Evolutionary conservation across 2,113 vertebrate species (phyloP).

Genomic region (Synodontis membranacea): DNA sequence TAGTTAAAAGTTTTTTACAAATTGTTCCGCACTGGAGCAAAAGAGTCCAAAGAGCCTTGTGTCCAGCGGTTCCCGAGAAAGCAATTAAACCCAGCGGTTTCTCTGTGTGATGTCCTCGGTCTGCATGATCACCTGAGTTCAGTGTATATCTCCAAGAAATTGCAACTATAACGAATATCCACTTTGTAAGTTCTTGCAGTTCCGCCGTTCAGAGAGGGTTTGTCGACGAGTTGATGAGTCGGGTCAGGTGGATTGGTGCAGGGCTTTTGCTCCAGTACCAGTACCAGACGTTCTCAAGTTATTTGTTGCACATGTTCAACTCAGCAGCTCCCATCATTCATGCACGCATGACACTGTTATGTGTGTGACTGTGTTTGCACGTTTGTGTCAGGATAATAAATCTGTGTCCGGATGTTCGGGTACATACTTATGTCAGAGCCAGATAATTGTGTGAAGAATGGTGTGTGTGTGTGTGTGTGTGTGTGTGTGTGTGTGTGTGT

Average conservation of each 20-base stretch:
- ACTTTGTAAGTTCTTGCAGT: not conserved
- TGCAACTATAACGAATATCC: not conserved
- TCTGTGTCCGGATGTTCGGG: slow-evolving; percentile 38
- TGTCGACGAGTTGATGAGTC: not conserved
- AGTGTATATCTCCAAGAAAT: not conserved
- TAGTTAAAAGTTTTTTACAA: not conserved
- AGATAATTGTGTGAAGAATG: slow-evolving; percentile 11
- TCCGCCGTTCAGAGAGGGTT: too few species aligned
- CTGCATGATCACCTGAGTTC: not conserved
- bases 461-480: slow-evolving; percentile 21
- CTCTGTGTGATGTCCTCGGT: too few species aligned
- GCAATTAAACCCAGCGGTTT: not conserved
- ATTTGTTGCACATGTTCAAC: slow-evolving; percentile 6
- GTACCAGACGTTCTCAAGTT: not conserved
- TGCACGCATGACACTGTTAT: not conserved
- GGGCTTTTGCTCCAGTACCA: not conserved
- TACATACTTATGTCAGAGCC: slow-evolving; percentile 27
- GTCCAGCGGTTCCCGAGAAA: not conserved
- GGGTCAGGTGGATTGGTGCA: not conserved
- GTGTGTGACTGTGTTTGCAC: not conserved
- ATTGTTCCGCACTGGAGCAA: not conserved
- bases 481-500: slow-evolving; percentile 17
- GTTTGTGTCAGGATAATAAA: slow-evolving; percentile 25
- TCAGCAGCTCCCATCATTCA: slow-evolving; percentile 14
- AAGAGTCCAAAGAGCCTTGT: not conserved